Base-by-base conservation (phyloP, 2,888 invertebrate species). In the Metallyticus violacea region DNA sequence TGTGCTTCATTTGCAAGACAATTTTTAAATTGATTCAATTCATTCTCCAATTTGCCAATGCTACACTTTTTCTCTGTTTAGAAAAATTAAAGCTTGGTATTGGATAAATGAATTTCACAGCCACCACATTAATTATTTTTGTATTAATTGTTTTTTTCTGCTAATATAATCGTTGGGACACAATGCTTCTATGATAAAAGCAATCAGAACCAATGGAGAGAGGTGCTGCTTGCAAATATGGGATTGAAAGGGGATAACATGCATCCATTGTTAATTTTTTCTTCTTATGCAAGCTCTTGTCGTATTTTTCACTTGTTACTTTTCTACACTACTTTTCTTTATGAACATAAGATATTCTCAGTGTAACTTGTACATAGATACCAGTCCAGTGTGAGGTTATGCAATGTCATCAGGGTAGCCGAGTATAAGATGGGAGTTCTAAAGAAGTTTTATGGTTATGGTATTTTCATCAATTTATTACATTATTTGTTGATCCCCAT, bases 241-340 rank as follows among this genome's bases (percentile, higher is more conserved):
- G 40, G 40, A 62, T 62, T 62, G 40, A 62, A 62, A 62, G 79
- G 96, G 91, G 96, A 96, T 89, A 98, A 92, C 77, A 84, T 77
- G 86, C 29, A 76, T 83, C 77, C 86, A 82, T 87, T 87, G 86
- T 87, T 87, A 87, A 86, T 86, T 82, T 82, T 83, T 85, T 83
- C 86, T 88, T 88, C 87, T 88, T 86, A 87, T 87, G 88, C 89
- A 88, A 88, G 88, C 88, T 89, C 88, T 89, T 87, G 88, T 88
- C 85, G 86, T 88, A 86, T 88, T 87, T 88, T 88, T 87, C 89
- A 89, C 89, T 88, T 88, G 88, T 89, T 89, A 89, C 87, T 89
- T 89, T 89, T 89, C 87, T 89, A 89, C 88, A 88, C 88, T 84
- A 86, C 87, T 88, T 88, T 85, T 82, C 84, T 85, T 87, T 86